Evolutionary conservation across 2,113 vertebrate species (phyloP), one percentile per base, ranked within the genome.

Genomic region (Holacanthus passer): DNA sequence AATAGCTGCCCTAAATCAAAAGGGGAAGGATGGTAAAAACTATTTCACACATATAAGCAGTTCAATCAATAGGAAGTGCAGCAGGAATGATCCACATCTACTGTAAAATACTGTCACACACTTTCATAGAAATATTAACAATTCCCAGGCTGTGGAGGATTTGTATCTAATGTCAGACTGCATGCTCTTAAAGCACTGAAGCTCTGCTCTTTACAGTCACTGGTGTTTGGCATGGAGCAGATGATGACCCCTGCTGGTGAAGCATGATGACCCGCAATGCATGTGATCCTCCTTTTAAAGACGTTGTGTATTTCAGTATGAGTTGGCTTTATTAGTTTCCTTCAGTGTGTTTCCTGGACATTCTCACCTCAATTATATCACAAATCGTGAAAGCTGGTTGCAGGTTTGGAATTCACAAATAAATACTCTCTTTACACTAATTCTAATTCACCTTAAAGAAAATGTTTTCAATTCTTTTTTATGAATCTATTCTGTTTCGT

Each of bases 161-260:
- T 47, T 31, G 12, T 77, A 20, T 48, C 17, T 39, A 52, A n/a
- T n/a, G 43, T 50, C 39, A 53, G 27, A 52, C 20, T 31, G 39
- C 20, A 35, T 11, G 11, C 74, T 45, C 43, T 29, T 20, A 19
- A 71, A 67, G 53, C 29, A 6, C 24, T 35, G 56, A 55, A 32
- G 37, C 35, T 62, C 48, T 22, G 29, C 39, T 55, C 55, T 53
- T 17, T 27, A 31, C 24, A 56, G 12, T 17, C 52, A 35, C 52
- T 50, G 50, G 32, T 72, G 59, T 68, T 79, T 16, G 56, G 37
- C 52, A 52, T n/a, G 85, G 81, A 86, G 86, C 35, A 31, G 47
- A 84, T 73, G 81, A 83, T 87, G 91, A 89, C 93, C 91, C 85
- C 93, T 93, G 77, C 87, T 94, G 93, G 93, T 86, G 78, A 87